Conservation (phyloP, 1,140 invertebrate genomes). For the Polypedilum pembai region DNA sequence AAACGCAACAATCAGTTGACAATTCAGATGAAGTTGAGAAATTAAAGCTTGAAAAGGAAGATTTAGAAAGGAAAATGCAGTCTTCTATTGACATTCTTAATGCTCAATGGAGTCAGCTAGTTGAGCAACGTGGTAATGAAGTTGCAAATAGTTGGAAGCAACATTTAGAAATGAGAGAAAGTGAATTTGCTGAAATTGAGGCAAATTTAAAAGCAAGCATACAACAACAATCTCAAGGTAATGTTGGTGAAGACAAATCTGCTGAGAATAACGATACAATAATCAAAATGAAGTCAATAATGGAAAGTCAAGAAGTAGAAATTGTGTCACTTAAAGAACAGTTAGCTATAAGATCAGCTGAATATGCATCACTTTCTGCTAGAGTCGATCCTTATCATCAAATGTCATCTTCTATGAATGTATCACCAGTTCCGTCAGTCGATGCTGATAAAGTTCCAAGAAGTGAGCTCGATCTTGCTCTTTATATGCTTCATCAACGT, state of each 20-base stretch:
- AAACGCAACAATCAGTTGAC: conserved; percentile 40
- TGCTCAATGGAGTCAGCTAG: conserved; percentile 45
- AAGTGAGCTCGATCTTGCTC: conserved; percentile 69
- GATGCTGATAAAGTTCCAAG: conserved; percentile 41
- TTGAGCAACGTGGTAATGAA: conserved; percentile 55
- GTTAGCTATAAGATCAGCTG: conserved; percentile 47
- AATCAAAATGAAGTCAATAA: conserved; percentile 47
- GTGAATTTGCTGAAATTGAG: conserved; percentile 49
- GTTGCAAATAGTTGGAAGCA: conserved; percentile 58
- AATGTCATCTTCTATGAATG: conserved; percentile 23
- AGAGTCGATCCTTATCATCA: conserved; percentile 41
- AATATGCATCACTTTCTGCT: conserved; percentile 42
- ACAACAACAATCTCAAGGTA: conserved; percentile 35
- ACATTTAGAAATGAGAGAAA: conserved; percentile 52
- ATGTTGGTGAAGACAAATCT: conserved; percentile 26
- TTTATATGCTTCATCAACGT: conserved; percentile 79
- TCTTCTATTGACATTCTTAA: conserved; percentile 34
- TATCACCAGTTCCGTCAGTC: conserved; percentile 32
- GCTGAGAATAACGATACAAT: conserved; percentile 20
- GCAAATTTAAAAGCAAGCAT: conserved; percentile 45
- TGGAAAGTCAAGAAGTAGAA: conserved; percentile 59
- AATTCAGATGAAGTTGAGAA: conserved; percentile 33
- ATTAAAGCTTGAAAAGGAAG: background rate
- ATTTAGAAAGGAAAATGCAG: conserved; percentile 29
- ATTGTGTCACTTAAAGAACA: conserved; percentile 58